Conservation (phyloP, 1,140 invertebrate species). For the Penaeus vannamei region DNA sequence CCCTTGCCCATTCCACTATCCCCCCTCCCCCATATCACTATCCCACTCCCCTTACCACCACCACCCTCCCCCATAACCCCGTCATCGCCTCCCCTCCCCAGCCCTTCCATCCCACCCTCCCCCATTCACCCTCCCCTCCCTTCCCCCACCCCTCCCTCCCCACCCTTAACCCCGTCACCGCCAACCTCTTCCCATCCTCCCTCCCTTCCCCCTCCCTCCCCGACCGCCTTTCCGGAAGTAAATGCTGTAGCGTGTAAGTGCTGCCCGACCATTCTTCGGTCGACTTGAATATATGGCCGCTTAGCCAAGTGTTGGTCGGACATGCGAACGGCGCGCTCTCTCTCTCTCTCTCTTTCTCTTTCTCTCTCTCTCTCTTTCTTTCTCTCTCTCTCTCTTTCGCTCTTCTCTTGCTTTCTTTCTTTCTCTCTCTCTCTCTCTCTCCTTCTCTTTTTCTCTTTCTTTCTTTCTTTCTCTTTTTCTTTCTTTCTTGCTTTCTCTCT, state of each 20-base stretch:
- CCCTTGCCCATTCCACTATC: too few species aligned
- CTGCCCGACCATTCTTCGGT: too few species aligned
- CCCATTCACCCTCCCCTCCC: too few species aligned
- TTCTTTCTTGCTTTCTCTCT: background rate
- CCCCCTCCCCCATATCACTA: too few species aligned
- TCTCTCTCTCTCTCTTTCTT: background rate
- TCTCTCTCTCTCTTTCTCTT: background rate
- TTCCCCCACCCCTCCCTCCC: too few species aligned
- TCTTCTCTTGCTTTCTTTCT: background rate
- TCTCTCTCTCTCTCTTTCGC: background rate
- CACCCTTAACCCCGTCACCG: background rate
- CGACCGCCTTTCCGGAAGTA: background rate
- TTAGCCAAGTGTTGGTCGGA: too few species aligned
- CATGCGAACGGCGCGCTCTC: background rate
- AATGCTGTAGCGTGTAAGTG: background rate
- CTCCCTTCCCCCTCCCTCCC: background rate
- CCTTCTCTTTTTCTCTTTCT: background rate
- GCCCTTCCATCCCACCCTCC: too few species aligned
- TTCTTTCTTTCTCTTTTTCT: background rate
- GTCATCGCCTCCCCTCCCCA: too few species aligned
- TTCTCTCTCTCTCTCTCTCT: background rate
- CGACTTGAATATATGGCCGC: too few species aligned
- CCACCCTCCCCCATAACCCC: too few species aligned
- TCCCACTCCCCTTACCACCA: too few species aligned
- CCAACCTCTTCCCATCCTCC: background rate